Percentiles rank a stretch among this genome's conserved stretches.
Evolutionary conservation across 2,113 vertebrate species (phyloP).

Genomic region (Entelurus aequoreus): DNA sequence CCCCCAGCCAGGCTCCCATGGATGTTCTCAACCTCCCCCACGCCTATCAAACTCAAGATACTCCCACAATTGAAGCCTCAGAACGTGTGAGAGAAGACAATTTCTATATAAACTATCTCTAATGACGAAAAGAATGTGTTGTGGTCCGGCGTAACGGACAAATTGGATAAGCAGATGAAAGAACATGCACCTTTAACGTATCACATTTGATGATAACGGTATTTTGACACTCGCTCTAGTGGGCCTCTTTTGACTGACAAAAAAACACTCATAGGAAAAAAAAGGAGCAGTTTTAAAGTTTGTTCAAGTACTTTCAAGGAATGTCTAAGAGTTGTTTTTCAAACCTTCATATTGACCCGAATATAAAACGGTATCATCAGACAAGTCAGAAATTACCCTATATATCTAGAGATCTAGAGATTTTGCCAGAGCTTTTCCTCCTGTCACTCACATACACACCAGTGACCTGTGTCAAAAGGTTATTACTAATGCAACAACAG

Average conservation of each 20-base stretch:
- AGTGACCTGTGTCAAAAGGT: too few species aligned
- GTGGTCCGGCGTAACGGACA: conserved; percentile 4
- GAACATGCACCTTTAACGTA: conserved; percentile 42
- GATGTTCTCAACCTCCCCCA: conserved; percentile 6
- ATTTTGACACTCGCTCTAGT: conserved; percentile 50
- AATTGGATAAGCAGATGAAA: too few species aligned
- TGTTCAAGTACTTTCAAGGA: conserved; percentile 34
- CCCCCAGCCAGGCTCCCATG: conserved; percentile 26
- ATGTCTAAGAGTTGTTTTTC: conserved; percentile 26
- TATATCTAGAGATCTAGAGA: too few species aligned
- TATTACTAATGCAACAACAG: too few species aligned
- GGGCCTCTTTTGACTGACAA: conserved; percentile 27
- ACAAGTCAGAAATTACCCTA: too few species aligned
- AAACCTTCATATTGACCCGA: conserved; percentile 15
- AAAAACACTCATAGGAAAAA: conserved; percentile 29
- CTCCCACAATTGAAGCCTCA: background rate
- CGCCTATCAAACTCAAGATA: conserved; percentile 4
- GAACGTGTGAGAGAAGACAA: background rate
- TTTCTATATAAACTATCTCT: conserved; percentile 6
- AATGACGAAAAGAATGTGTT: conserved; percentile 10
- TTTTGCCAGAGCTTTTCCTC: conserved; percentile 1
- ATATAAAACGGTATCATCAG: too few species aligned
- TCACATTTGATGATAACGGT: conserved; percentile 56
- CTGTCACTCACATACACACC: background rate
- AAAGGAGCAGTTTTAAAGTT: conserved; percentile 55